Evolutionary conservation across 2,113 vertebrate genomes (phyloP), one percentile per base, ranked within the genome.

Genomic region (Chaetodon auriga): DNA sequence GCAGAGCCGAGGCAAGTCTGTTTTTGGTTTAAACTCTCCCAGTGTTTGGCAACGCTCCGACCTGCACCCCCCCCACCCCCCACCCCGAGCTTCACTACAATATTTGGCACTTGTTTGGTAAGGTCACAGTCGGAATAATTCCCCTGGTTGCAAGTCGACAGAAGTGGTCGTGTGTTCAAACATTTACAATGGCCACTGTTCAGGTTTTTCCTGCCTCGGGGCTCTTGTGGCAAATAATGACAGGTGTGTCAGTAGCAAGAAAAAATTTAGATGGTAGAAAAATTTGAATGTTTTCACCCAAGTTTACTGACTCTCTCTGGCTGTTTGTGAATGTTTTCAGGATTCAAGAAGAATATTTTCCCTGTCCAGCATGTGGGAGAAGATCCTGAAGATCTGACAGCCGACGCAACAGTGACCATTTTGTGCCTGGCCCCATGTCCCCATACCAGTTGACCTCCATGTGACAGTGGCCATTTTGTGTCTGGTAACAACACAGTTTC

Each of bases 361-460:
- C 23, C 13, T 16, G 7, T 6, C 46, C 55, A 63, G n/a, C 57
- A n/a, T 43, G 18, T 25, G n/a, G 21, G 68, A 45, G 15, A 66
- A 43, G 48, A 86, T 79, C 25, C 18, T 78, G 18, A 38, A 61
- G 30, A 30, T 81, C n/a, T 60, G 83, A 73, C 45, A 58, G 4
- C 65, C 68, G 35, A 69, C 43, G 69, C 38, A 51, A 55, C 63
- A 53, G 62, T 43, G 30, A 54, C 43, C 76, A 77, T 88, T 88
- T 83, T 83, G 60, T 57, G 64, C 54, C 48, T 45, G 54, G 82
- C 66, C 19, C 18, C 58, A 35, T 66, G 36, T 23, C 83, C 64
- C 63, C 16, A 30, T 76, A 73, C 73, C 21, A 55, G 80, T 80
- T 90, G 70, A 87, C 87, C 92, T 90, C 75, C 51, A 82, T 87